These are phyloP conservation scores for Pentalonia nigronervosa DNA, from an alignment of 1,140 invertebrate species.

Conservation along the genomic window DNA sequence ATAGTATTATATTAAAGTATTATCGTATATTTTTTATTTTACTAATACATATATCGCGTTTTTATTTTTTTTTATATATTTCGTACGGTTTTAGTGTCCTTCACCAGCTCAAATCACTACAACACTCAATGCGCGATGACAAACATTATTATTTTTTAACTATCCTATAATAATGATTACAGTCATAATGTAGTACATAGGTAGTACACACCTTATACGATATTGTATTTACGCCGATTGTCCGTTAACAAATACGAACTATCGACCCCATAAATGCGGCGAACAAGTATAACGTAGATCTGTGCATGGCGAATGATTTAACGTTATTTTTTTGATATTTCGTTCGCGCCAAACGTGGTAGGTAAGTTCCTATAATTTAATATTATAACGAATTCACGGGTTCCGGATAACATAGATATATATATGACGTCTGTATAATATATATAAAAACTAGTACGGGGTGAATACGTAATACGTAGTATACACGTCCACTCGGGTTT, in stretches of 20 bases:
- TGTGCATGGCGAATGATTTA: neutral
- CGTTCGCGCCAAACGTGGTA: neutral
- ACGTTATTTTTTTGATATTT: neutral
- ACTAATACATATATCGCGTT: no score
- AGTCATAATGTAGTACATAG: no score
- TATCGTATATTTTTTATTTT: no score
- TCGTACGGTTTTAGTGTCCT: no score
- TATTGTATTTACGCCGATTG: neutral
- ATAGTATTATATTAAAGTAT: no score
- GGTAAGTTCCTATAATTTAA: neutral
- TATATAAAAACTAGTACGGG: neutral
- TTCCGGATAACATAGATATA: neutral
- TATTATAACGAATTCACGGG: neutral
- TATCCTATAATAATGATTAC: no score
- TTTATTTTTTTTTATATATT: no score
- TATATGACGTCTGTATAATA: neutral
- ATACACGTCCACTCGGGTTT: neutral
- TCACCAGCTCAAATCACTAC: no score
- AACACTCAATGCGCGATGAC: no score
- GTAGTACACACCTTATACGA: neutral
- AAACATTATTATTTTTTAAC: no score
- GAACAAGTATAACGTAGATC: neutral
- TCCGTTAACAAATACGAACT: neutral
- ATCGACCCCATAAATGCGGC: no score
- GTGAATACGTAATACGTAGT: constrained; percentile 13